A percentile compares a stretch with the other conserved stretches of the same genome.
These are phyloP conservation scores for Junco hyemalis DNA, from an alignment of 2,113 vertebrate genomes.

Conservation along the genomic window DNA sequence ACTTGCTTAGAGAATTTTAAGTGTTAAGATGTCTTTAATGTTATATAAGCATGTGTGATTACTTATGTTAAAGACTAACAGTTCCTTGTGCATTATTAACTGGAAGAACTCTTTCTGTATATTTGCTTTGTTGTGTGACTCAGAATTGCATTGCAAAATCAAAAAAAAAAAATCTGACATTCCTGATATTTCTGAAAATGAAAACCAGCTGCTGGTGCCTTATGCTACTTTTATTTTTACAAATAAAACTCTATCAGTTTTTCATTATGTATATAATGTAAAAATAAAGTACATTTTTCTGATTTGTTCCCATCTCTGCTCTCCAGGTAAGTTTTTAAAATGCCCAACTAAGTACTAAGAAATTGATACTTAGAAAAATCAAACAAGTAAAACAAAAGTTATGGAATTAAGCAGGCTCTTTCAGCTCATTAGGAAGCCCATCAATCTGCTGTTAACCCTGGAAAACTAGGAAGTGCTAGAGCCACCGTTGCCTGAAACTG, in stretches of 20 bases:
- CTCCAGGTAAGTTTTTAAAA: background rate
- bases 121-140: background rate
- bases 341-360: background rate
- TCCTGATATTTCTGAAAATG: background rate
- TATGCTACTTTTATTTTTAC: background rate
- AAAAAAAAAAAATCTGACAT: background rate
- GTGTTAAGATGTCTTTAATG: background rate
- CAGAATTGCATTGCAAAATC: background rate
- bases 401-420: fast-evolving
- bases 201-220: background rate
- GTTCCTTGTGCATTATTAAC: background rate
- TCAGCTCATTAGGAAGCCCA: background rate
- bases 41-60: background rate
- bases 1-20: background rate
- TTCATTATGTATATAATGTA: background rate
- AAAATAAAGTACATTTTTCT: background rate
- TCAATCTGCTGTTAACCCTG: background rate
- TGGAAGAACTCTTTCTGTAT: background rate
- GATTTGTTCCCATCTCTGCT: background rate
- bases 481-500: background rate
- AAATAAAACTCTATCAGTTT: background rate
- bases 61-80: background rate
- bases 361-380: background rate
- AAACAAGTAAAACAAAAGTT: background rate
- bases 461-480: background rate